Evolutionary conservation across 2,113 vertebrate genomes (phyloP).

Genomic region (Grammomys surdaster): DNA sequence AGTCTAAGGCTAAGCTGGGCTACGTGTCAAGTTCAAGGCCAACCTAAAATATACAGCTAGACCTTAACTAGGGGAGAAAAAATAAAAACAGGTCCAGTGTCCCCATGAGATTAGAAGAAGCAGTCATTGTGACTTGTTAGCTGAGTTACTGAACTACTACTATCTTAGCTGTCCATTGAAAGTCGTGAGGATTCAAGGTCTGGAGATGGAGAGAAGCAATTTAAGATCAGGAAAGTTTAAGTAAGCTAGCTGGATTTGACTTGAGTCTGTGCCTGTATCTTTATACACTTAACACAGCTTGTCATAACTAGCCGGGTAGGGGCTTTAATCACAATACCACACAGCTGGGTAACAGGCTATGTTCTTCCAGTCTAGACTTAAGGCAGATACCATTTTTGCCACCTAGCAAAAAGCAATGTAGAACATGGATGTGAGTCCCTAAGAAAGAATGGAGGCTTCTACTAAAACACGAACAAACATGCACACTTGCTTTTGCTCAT

Average conservation of each 20-base stretch:
- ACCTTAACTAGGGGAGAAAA: too few species aligned
- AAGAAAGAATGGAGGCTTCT: neutral
- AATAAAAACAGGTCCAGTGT: too few species aligned
- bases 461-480: neutral
- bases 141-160: neutral
- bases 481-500: neutral
- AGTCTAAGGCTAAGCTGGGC: neutral
- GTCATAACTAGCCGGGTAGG: neutral
- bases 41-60: neutral
- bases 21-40: neutral
- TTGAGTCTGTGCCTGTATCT: neutral
- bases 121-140: neutral
- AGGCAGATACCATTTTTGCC: neutral
- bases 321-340: neutral
- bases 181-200: neutral
- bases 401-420: neutral
- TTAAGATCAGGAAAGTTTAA: neutral
- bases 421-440: neutral
- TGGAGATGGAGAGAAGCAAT: neutral
- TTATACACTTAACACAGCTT: neutral
- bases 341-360: neutral
- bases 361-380: neutral
- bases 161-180: neutral
- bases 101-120: neutral
- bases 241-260: neutral